Evolutionary conservation across 2,113 vertebrate genomes (phyloP).

Genomic region (Peromyscus maniculatus): DNA sequence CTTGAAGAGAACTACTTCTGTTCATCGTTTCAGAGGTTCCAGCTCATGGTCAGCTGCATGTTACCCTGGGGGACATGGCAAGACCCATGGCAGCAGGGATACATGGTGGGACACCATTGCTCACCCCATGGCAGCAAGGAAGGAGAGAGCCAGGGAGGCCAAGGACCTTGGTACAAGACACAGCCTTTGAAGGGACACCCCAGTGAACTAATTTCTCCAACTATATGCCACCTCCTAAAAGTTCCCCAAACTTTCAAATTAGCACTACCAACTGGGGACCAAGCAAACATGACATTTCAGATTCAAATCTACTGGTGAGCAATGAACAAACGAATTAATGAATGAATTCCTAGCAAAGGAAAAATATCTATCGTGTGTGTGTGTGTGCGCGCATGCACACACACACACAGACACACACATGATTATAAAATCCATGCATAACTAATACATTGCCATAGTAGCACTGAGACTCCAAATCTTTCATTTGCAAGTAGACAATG

Average conservation of each 20-base stretch:
- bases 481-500: neutral
- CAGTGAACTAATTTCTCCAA: neutral
- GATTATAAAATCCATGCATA: neutral
- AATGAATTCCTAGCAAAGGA: neutral
- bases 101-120: neutral
- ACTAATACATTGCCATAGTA: fast-evolving
- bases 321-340: neutral
- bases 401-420: no score
- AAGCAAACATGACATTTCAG: neutral
- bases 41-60: neutral
- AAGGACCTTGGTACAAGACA: neutral
- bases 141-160: neutral
- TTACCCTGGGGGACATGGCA: neutral
- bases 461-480: neutral
- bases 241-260: neutral
- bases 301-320: neutral
- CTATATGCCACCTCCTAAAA: neutral
- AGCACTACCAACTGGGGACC: neutral
- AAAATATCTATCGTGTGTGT: neutral
- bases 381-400: neutral
- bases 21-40: neutral
- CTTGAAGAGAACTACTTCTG: neutral
- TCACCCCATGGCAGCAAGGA: neutral
- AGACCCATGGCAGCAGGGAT: neutral
- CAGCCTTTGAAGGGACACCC: neutral